These are phyloP conservation scores for Antheraea mylitta DNA, from an alignment of 1,140 invertebrate species.

Conservation along the genomic window DNA sequence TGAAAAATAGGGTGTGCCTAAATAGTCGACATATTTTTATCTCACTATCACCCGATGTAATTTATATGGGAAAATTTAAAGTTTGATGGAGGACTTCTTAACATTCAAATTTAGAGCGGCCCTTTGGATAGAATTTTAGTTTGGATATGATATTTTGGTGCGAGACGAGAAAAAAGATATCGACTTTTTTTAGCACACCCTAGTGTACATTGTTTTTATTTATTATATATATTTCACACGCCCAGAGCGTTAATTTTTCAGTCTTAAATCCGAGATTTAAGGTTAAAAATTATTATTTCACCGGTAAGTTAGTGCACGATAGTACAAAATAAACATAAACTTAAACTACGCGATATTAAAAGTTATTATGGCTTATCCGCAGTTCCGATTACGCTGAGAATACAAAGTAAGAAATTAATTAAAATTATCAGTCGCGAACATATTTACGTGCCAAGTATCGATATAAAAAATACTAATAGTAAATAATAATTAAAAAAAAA, in stretches of 20 bases:
- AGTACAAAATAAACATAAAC: background rate
- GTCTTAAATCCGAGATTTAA: constrained; percentile 16
- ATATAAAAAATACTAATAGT: constrained; percentile 27
- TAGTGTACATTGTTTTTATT: background rate
- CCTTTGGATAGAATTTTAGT: too few relatives aligned
- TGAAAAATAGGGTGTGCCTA: too few relatives aligned
- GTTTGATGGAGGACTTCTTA: too few relatives aligned
- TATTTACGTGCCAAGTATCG: constrained; percentile 36
- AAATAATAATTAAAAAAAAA: constrained; percentile 38
- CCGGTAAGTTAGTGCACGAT: background rate
- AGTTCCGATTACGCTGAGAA: constrained; percentile 11
- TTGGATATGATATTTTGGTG: too few relatives aligned
- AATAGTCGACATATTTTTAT: too few relatives aligned
- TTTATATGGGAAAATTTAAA: too few relatives aligned
- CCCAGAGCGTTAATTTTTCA: background rate
- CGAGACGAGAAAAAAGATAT: too few relatives aligned
- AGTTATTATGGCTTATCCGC: constrained; percentile 13
- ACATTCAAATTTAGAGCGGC: too few relatives aligned
- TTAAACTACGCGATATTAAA: constrained; percentile 5
- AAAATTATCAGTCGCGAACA: constrained; percentile 47
- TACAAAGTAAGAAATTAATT: constrained; percentile 21
- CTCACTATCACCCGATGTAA: too few relatives aligned
- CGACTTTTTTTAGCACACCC: too few relatives aligned
- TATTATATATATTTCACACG: background rate
- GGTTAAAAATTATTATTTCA: background rate